These are phyloP conservation scores for Euplagia quadripunctaria DNA, from an alignment of 2,888 invertebrate genomes.

Conservation along the genomic window DNA sequence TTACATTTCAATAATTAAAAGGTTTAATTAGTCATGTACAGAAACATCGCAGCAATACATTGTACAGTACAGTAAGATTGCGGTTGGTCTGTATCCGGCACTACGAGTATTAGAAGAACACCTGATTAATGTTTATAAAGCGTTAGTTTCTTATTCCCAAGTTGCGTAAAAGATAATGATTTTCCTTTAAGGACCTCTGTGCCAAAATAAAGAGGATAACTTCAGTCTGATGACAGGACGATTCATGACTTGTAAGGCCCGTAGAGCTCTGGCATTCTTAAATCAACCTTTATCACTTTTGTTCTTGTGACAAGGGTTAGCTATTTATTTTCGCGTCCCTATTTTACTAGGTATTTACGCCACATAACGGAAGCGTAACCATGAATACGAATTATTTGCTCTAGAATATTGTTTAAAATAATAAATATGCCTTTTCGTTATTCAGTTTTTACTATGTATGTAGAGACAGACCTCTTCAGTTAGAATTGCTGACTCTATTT, in stretches of 20 bases:
- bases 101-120: neutral
- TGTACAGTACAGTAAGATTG: neutral
- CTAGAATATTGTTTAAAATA: constrained; percentile 2
- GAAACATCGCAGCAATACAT: neutral
- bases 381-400: constrained; percentile 7
- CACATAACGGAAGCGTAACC: neutral
- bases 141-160: neutral
- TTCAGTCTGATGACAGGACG: constrained; percentile 13
- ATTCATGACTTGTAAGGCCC: constrained; percentile 14
- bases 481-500: too few relatives aligned
- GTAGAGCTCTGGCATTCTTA: constrained; percentile 13
- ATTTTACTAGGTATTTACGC: constrained; percentile 2
- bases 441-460: neutral
- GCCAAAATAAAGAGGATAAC: constrained; percentile 2
- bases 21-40: neutral
- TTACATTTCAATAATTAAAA: neutral
- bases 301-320: constrained; percentile 19
- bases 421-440: neutral
- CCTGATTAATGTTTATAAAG: neutral
- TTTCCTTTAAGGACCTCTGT: neutral
- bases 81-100: neutral
- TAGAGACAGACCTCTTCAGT: too few relatives aligned
- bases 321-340: constrained; percentile 11
- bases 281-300: constrained; percentile 25
- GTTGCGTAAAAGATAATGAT: neutral